Conservation (phyloP, 1,140 invertebrate genomes). For the Ephestia elutella region DNA sequence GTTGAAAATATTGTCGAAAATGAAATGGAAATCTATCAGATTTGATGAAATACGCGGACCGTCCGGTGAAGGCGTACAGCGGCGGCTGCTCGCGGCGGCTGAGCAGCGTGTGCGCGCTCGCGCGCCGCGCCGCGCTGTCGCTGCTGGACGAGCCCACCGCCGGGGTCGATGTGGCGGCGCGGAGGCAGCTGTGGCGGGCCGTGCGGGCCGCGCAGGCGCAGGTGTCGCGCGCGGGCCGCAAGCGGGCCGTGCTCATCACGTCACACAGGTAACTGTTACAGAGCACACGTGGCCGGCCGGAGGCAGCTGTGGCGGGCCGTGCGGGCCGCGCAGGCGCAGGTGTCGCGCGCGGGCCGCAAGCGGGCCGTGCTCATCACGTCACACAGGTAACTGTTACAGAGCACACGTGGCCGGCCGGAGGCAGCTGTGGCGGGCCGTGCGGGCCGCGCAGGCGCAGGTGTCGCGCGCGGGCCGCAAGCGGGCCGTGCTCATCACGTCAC, state of each 20-base stretch:
- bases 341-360: no score
- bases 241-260: slow-evolving; percentile 64
- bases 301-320: no score
- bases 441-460: no score
- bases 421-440: no score
- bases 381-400: no score
- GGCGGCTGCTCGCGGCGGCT: slow-evolving; percentile 89
- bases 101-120: slow-evolving; percentile 84
- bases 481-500: no score
- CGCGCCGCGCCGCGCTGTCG: slow-evolving; percentile 47
- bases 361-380: no score
- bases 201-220: slow-evolving; percentile 50
- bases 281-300: no score
- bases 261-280: slow-evolving; percentile 66
- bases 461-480: no score
- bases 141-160: slow-evolving; percentile 85
- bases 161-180: slow-evolving; percentile 82
- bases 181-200: slow-evolving; percentile 66
- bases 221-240: background rate
- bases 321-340: no score
- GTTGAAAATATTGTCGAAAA: no score
- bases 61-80: slow-evolving; percentile 38
- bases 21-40: slow-evolving; percentile 23
- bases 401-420: no score
- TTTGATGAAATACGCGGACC: slow-evolving; percentile 31